Evolutionary conservation across 2,888 invertebrate genomes (phyloP), one percentile per base, ranked within the genome.

Genomic region (Lypha dubia): DNA sequence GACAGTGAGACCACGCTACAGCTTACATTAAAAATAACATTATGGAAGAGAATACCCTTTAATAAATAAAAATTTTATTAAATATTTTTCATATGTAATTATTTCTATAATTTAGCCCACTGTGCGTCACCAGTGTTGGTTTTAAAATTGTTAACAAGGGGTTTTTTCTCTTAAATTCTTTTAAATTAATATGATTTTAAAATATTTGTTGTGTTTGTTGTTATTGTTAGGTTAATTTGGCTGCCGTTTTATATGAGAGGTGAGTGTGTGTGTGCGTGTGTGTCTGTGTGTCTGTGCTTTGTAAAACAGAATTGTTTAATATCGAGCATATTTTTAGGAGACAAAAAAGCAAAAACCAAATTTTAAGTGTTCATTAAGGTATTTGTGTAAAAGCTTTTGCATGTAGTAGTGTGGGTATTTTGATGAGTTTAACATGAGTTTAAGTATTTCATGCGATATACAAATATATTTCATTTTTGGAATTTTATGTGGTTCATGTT

Each of bases 391-490:
- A 56, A 28, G 56, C 24, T 53, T 53, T 22, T 13, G 15, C 32
- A 35, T 20, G 20, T 13, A 9, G 20, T 20, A 13, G 58, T 68
- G 24, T 24, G 53, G 35, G 20, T 35, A 53, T 53, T 53, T 68
- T 53, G 53, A 68, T 53, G 53, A 68, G 53, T 38, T 53, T 38
- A n/a, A n/a, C 38, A 68, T n/a, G 68, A 22, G 8, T 53, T 51
- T 68, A 51, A 35, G 32, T 2, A 35, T 22, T 51, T 51, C 0
- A 20, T n/a, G 4, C 8, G 2, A 20, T 1, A 22, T 51, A n/a
- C n/a, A n/a, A n/a, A n/a, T n/a, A n/a, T n/a, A n/a, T n/a, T n/a
- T n/a, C n/a, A n/a, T 9, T n/a, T n/a, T 20, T 6, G 35, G 4
- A 5, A 28, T 11, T 65, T 9, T 32, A 3, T 22, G 20, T 49